Base-by-base conservation (phyloP, 2,113 vertebrate species). In the Nematolebias whitei region DNA sequence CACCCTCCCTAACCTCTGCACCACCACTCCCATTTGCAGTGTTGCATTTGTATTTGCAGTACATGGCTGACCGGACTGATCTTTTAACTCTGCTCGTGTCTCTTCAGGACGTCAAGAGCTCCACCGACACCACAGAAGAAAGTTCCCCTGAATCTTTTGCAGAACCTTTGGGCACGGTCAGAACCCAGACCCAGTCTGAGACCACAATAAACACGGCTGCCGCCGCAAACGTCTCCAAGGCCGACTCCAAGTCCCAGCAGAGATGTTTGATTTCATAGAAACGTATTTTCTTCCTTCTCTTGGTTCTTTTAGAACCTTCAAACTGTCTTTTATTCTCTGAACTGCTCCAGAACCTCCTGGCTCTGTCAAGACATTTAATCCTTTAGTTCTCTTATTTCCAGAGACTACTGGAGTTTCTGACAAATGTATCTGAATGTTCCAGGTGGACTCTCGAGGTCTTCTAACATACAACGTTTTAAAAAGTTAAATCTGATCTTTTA, bases 261-360 rank as follows among this genome's bases (percentile, higher is more conserved):
- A 90, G 57, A 79, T 93, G 93, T 43, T 78, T 92, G 51, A 71
- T 93, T 68, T 93, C 90, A 64, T 93, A 93, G 81, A 57, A 38
- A 24, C 26, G n/a, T 40, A 15, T 39, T 24, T 2, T 7, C 47
- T 24, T 16, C 0, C 16, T 19, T 6, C 16, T 22, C 19, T 52
- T 14, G 24, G 14, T 32, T 23, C 26, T 5, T 14, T 56, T 10
- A 35, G 0, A 18, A 20, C 26, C 19, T 2, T 32, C 16, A 4
- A 68, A 16, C 18, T 44, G 16, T 38, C 38, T 1, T 3, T 29
- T 57, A 4, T 40, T 32, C 32, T 0, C 51, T 44, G 51, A 44
- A 12, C 40, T 20, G 48, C 12, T 29, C 23, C 1, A 43, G 24
- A 35, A 1, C 22, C 6, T 41, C 38, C n/a, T 8, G 4, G 15